phyloP scores from a whole-genome alignment of 2,113 vertebrate genomes.

The Chascanopsetta lugubris region DNA sequence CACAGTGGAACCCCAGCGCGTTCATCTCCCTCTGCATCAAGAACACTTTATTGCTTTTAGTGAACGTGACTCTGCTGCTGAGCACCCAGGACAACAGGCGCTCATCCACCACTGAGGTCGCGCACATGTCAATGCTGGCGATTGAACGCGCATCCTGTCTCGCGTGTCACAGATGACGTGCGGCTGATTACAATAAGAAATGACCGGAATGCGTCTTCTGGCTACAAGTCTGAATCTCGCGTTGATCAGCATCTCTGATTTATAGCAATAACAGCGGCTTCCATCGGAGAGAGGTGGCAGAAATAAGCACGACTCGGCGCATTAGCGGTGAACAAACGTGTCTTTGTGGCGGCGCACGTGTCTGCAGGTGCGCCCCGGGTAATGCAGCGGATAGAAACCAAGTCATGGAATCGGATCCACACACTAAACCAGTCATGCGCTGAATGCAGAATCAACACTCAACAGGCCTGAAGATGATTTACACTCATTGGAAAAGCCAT shows the following conservation, averaged over 20 bases:
- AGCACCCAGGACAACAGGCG: conserved; percentile 31
- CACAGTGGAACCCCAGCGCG: conserved; percentile 38
- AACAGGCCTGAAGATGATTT: conserved; percentile 27
- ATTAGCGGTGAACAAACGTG: conserved; percentile 40
- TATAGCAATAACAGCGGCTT: too few species aligned
- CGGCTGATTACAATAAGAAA: conserved; percentile 31
- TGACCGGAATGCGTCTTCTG: not conserved
- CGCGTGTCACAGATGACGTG: conserved; percentile 12
- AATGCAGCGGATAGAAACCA: conserved; percentile 36
- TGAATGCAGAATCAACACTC: conserved; percentile 55
- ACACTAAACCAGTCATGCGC: conserved; percentile 28
- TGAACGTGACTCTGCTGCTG: conserved; percentile 58
- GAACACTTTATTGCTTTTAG: conserved; percentile 66
- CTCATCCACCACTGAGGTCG: conserved; percentile 3
- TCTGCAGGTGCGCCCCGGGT: conserved; percentile 31
- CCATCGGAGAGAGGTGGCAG: too few species aligned
- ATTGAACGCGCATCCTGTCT: conserved; percentile 27
- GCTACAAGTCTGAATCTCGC: not conserved
- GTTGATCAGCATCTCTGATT: not conserved
- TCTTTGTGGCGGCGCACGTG: conserved; percentile 17
- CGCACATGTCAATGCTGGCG: conserved; percentile 10
- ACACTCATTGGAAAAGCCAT: conserved; percentile 20
- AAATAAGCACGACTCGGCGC: not conserved
- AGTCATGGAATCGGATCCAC: conserved; percentile 27
- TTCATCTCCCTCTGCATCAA: conserved; percentile 50